Conservation (phyloP, 2,888 invertebrate species). For the Ectemnius cavifrons region DNA sequence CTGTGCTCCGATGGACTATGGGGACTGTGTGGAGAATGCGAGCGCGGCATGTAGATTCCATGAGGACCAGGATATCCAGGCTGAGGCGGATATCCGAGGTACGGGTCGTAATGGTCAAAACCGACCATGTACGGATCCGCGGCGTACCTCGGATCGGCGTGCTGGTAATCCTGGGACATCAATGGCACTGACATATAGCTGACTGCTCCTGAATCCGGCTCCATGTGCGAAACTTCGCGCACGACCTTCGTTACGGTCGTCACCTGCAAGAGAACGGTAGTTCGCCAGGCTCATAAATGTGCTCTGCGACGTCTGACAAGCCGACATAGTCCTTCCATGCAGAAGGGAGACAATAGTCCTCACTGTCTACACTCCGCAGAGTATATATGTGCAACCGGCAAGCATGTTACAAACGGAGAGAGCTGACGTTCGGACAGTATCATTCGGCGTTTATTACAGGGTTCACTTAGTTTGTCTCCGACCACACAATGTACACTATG, state of each 20-base stretch:
- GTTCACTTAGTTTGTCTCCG: background rate
- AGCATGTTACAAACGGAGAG: too few species aligned
- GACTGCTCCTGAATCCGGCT: conserved; percentile 79
- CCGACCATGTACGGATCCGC: conserved; percentile 77
- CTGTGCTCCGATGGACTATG: conserved; percentile 76
- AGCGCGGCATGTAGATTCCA: conserved; percentile 75
- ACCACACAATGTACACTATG: background rate
- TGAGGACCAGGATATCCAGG: conserved; percentile 75
- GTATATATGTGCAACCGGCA: too few species aligned
- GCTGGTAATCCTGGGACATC: conserved; percentile 76
- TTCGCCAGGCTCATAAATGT: too few species aligned
- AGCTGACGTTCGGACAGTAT: background rate
- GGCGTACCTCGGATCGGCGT: conserved; percentile 73
- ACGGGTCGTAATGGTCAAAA: conserved; percentile 78
- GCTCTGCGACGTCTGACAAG: too few species aligned
- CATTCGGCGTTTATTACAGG: background rate
- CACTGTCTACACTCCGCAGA: too few species aligned
- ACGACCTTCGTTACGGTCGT: conserved; percentile 86
- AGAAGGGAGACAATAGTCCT: too few species aligned
- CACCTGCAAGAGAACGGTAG: conserved; percentile 78
- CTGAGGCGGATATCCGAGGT: conserved; percentile 75
- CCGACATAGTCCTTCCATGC: too few species aligned
- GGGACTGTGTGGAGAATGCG: conserved; percentile 74
- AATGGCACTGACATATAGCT: conserved; percentile 76
- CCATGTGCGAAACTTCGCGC: conserved; percentile 82